A percentile compares a stretch with the other conserved stretches of the same genome.
Conservation (phyloP, 2,888 invertebrate species). For the Papilio demoleus region DNA sequence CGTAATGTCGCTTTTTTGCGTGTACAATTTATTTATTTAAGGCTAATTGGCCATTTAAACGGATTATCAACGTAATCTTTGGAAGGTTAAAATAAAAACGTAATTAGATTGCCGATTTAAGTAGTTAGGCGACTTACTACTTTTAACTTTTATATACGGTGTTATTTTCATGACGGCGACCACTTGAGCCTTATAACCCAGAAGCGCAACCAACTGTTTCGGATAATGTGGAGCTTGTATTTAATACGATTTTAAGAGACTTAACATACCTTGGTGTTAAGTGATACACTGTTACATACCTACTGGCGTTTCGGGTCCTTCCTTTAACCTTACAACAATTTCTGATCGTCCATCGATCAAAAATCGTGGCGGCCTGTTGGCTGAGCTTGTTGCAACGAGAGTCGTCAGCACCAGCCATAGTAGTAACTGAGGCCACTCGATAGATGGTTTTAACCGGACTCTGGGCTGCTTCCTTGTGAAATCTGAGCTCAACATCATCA, state of each 20-base stretch:
- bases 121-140: not conserved
- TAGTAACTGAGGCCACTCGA: slow-evolving; percentile 46
- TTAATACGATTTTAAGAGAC: slow-evolving; percentile 16
- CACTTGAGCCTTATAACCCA: slow-evolving; percentile 23
- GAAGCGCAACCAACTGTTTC: slow-evolving; percentile 15
- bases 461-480: slow-evolving; percentile 54
- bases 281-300: slow-evolving; percentile 82
- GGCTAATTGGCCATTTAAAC: not conserved
- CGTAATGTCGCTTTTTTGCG: not conserved
- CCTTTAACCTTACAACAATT: slow-evolving; percentile 94
- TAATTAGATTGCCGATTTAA: slow-evolving; percentile 18
- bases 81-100: slow-evolving; percentile 1
- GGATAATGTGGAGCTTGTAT: slow-evolving; percentile 10
- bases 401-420: slow-evolving; percentile 52
- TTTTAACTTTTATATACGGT: not conserved
- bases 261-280: not conserved
- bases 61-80: not conserved
- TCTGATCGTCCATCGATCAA: slow-evolving; percentile 94
- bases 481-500: slow-evolving; percentile 54
- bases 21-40: not conserved
- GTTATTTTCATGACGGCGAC: not conserved
- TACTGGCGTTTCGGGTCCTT: slow-evolving; percentile 92
- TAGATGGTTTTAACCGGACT: slow-evolving; percentile 74
- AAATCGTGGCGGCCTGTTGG: slow-evolving; percentile 94
- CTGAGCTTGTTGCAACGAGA: slow-evolving; percentile 47